Base-by-base conservation (phyloP, 2,888 invertebrate genomes). In the Brachycybe producta region DNA sequence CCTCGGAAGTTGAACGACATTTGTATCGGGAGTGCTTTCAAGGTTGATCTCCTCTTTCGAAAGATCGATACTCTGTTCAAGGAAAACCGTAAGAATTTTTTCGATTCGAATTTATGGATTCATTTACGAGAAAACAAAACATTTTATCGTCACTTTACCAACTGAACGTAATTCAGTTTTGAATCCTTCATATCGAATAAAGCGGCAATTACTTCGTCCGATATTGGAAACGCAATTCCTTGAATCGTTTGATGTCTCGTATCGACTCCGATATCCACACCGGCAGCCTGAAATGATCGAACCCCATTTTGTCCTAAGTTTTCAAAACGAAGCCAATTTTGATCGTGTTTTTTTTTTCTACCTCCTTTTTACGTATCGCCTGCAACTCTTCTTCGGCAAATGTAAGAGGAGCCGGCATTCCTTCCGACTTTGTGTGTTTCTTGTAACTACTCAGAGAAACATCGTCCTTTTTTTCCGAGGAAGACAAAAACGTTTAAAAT, bases 341-440 rank as follows among this genome's bases (percentile, higher is more conserved):
- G 4, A 39, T 39, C 13, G n/a, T n/a, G n/a, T n/a, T n/a, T 8
- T 38, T 8, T 8, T 38, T 15, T 13, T 38, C 15, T 8, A 70
- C 64, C 65, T 83, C 83, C 43, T 76, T 78, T 59, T 78, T 78
- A 56, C 79, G 80, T 1, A 90, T 66, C 63, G 85, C 84, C 47
- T 81, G 79, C 32, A 88, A 67, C 59, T 88, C 87, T 62, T 87
- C 87, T 64, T 91, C 90, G 1, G 87, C 78, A 47, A 75, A 76
- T 0, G 95, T 92, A 46, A 97, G 73, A 0, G 95, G 95, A 2
- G 85, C 91, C 0, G 94, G 90, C 0, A 86, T 84, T 43, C 78
- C 76, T 51, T 81, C 77, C 5, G 82, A 79, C 55, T 74, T 76
- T 59, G 86, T 75, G 63, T 90, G 82, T 57, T 79, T 80, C 57